Base-by-base conservation (phyloP, 2,888 invertebrate genomes). In the Monochamus alternatus region DNA sequence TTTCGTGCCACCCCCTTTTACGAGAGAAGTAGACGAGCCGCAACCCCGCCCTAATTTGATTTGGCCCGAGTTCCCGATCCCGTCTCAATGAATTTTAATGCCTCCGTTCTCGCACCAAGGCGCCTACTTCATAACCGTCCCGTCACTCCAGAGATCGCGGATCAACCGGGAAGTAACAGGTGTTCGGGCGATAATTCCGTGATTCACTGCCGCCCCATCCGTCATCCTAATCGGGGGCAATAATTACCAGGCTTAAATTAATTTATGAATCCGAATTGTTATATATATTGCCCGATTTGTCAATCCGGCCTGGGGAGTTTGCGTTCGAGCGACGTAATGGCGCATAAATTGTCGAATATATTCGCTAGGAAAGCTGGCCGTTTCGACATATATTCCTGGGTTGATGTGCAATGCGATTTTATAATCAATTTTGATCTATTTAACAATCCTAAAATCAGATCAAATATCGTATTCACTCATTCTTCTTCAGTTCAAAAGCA, bases 81-180 rank as follows among this genome's bases (percentile, higher is more conserved):
- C 5, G 55, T 51, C 58, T 22, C 43, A 59, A 69, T 69, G 69
- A 69, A 69, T 69, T 69, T 69, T 69, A 69, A 69, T 69, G 69
- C 60, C 14, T n/a, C 12, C 69, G 47, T 59, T 69, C 22, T 32
- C 44, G 14, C 69, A 9, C 44, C 30, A 69, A 59, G 44, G 43
- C 55, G 31, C 52, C 58, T 10, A 69, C 69, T 60, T 60, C 59
- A 69, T 69, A 31, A 69, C n/a, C n/a, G 14, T 59, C 59, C 14
- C 55, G 4, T 67, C 12, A 10, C n/a, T 14, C 44, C n/a, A 22
- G 58, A 58, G 31, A 30, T 55, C 32, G 44, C 22, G 59, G 31
- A 60, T 44, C 43, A 30, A 59, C 44, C 47, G 32, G 69, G 59
- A 58, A 69, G 69, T 69, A 69, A 69, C 69, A 69, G 69, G 69